Evolutionary conservation across 2,797 vertebrate genomes (phyloP).

Genomic region (Calcarius lapponicus): DNA sequence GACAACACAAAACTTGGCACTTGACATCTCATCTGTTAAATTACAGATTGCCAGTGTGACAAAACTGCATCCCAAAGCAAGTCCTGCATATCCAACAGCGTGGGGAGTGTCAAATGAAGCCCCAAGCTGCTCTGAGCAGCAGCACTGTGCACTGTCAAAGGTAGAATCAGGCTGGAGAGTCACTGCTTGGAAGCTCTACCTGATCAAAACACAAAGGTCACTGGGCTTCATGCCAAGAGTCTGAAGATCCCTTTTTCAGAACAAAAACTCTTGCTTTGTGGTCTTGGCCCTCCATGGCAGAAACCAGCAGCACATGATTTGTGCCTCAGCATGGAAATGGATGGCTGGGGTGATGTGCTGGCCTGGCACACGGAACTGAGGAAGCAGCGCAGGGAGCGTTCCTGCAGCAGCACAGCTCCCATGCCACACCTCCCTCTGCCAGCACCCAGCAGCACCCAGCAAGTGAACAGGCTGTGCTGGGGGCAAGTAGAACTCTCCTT

Average conservation of each 20-base stretch:
- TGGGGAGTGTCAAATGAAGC: not conserved
- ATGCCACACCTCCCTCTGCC: accelerated
- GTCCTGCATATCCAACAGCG: not conserved
- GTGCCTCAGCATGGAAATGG: not conserved
- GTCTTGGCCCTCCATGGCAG: not conserved
- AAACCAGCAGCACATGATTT: not conserved
- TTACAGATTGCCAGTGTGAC: not conserved
- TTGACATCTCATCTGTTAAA: constrained; percentile 36
- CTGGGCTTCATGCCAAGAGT: not conserved
- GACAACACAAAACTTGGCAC: constrained; percentile 49
- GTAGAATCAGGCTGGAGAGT: not conserved
- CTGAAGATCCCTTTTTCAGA: not conserved
- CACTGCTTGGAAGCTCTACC: not conserved
- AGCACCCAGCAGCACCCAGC: accelerated
- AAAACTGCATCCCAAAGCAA: not conserved
- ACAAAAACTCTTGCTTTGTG: not conserved
- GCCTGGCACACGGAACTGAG: accelerated
- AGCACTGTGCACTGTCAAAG: not conserved
- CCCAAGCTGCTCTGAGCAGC: not conserved
- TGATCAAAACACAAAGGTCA: not conserved
- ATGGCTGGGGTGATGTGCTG: accelerated
- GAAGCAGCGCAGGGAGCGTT: not conserved
- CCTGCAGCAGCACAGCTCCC: not conserved
- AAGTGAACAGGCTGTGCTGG: not conserved
- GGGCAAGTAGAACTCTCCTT: not conserved